Base-by-base conservation (phyloP, 2,113 vertebrate species). In the Psammodynastes pulverulentus region DNA sequence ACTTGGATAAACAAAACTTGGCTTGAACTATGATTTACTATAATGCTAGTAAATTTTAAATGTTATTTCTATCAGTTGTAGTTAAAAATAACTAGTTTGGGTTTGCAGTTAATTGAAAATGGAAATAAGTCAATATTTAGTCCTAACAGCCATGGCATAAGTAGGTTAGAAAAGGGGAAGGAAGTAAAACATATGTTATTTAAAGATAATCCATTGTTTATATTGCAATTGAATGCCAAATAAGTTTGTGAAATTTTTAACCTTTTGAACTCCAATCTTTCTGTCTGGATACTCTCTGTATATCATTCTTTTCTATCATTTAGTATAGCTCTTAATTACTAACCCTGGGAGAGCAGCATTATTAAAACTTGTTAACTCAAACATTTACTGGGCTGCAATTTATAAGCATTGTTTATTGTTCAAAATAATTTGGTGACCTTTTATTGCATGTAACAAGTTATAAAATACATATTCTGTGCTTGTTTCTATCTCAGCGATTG, bases 341-440 rank as follows among this genome's bases (percentile, higher is more conserved):
- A 56, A 79, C 84, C 62, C 34, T 48, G 87, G 43, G 84, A 48
- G 43, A 34, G 26, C 49, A 54, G 15, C 49, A 0, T 51, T 84
- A 88, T 88, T 29, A 51, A 39, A 39, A 79, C 15, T 19, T 21
- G 67, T 79, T 79, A 39, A 67, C 9, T n/a, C 62, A 5, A 79
- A 39, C 15, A 7, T 79, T 39, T 79, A 39, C 29, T 79, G 15
- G 15, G 34, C 39, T 58, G n/a, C 9, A 88, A 88, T 51, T 43
- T 49, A 26, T 84, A 13, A 1, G 9, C n/a, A 79, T 26, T 45
- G 51, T 89, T 0, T 84, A 5, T 89, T 92, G 48, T 4, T 92
- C 87, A 86, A 91, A 91, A 89, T 92, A 91, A 95, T 0, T 34
- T 89, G 5, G 86, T 93, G 94, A 95, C 94, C 94, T 96, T 96